Base-by-base conservation (phyloP, 2,888 invertebrate genomes). In the Drosophila meridiana region DNA sequence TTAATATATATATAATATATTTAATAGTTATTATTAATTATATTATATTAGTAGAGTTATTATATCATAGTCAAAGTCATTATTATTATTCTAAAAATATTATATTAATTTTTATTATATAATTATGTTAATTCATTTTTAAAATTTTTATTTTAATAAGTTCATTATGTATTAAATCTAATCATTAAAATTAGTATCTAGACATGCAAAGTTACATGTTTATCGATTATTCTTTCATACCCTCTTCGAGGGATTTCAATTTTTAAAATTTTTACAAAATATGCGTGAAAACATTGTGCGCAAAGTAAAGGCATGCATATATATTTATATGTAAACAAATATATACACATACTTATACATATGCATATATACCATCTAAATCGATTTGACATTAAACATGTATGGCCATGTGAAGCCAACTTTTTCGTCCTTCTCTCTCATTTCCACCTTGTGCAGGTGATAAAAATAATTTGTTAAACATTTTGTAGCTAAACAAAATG, bases 391-490 rank as follows among this genome's bases (percentile, higher is more conserved):
- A 38, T 45, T 69, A 56, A 26, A 45, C 11, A 30, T 40, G 30
- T 40, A 9, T 40, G 14, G 8, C 6, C n/a, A 28, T 40, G n/a
- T 58, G 28, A n/a, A 11, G 14, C 6, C 1, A 4, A 28, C 28
- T n/a, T n/a, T 20, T 26, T 36, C 11, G 4, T 34, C 34, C 28
- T n/a, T 6, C 14, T 11, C n/a, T 1, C 4, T n/a, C 11, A 4
- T 14, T 14, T 14, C 9, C 9, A 32, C 14, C 57, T 40, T 56
- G 14, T 32, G 26, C 61, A 48, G 62, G 62, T 66, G 56, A 62
- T 75, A 70, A 70, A 69, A 65, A 43, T 26, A 58, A 36, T 52
- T 71, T 77, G 38, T 40, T 55, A 52, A 63, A 56, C 40, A 47
- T 59, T 47, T 62, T 70, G 20, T 28, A 62, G 42, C 34, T 32